These are phyloP conservation scores for Tachystola acroxantha DNA, from an alignment of 2,888 invertebrate genomes.

Conservation along the genomic window DNA sequence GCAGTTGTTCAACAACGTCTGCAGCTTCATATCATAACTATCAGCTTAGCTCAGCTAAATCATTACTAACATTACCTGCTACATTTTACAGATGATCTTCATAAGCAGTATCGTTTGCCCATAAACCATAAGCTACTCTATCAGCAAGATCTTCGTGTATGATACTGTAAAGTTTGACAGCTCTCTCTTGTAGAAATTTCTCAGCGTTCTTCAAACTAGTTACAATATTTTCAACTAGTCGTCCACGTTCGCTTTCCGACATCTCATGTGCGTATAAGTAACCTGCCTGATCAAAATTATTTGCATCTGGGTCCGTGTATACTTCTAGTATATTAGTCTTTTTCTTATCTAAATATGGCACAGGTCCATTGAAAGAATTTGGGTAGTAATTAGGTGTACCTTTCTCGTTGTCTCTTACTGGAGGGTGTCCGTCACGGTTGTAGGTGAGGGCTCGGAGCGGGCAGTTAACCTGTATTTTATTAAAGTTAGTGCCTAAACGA, in stretches of 20 bases:
- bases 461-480: constrained; percentile 29
- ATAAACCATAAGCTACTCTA: constrained; percentile 23
- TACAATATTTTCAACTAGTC: constrained; percentile 87
- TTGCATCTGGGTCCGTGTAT: not conserved
- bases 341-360: constrained; percentile 29
- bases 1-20: too few species aligned
- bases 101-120: not conserved
- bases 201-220: constrained; percentile 84
- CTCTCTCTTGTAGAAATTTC: constrained; percentile 62
- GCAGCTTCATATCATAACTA: too few species aligned
- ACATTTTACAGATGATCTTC: too few species aligned
- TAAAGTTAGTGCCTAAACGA: constrained; percentile 31
- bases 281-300: constrained; percentile 1
- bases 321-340: constrained; percentile 10
- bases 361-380: constrained; percentile 34
- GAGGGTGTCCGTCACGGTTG: constrained; percentile 29
- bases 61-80: too few species aligned
- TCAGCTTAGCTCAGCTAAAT: too few species aligned
- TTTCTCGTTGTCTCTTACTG: constrained; percentile 24
- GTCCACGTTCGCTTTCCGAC: constrained; percentile 81
- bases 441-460: constrained; percentile 26
- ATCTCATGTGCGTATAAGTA: constrained; percentile 40
- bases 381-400: constrained; percentile 35
- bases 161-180: constrained; percentile 85
- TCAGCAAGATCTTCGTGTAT: constrained; percentile 86